These are phyloP conservation scores for Macaria liturata DNA, from an alignment of 2,888 invertebrate species.

Conservation along the genomic window DNA sequence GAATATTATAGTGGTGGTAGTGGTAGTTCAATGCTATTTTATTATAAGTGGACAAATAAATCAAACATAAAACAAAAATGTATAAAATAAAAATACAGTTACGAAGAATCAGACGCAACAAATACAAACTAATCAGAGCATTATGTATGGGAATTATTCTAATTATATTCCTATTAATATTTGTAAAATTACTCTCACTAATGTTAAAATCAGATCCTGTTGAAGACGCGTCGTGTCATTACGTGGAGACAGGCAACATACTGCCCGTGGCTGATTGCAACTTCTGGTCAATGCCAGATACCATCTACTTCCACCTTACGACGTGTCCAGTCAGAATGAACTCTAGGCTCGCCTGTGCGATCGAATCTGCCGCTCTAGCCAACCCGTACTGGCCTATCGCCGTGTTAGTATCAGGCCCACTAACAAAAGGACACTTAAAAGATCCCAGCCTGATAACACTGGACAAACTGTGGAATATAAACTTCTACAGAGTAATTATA, in stretches of 20 bases:
- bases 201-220: neutral
- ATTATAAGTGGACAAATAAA: too few species aligned
- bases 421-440: conserved; percentile 17
- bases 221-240: conserved; percentile 28
- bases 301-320: conserved; percentile 60
- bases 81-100: too few species aligned
- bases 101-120: too few species aligned
- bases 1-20: too few species aligned
- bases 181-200: too few species aligned
- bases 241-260: conserved; percentile 13
- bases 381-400: conserved; percentile 66
- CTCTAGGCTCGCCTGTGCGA: conserved; percentile 40
- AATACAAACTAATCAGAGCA: too few species aligned
- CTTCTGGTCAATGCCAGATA: conserved; percentile 19
- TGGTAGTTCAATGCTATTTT: too few species aligned
- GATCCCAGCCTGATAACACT: neutral
- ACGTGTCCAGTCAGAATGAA: conserved; percentile 79
- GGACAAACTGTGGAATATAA: neutral
- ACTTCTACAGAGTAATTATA: conserved; percentile 66
- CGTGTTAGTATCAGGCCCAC: conserved; percentile 48
- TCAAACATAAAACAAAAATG: too few species aligned
- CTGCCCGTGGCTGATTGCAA: conserved; percentile 12
- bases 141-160: too few species aligned
- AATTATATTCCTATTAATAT: too few species aligned
- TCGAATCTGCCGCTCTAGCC: conserved; percentile 40